Conservation (phyloP, 2,113 vertebrate genomes). For the Psephotus haematonotus region DNA sequence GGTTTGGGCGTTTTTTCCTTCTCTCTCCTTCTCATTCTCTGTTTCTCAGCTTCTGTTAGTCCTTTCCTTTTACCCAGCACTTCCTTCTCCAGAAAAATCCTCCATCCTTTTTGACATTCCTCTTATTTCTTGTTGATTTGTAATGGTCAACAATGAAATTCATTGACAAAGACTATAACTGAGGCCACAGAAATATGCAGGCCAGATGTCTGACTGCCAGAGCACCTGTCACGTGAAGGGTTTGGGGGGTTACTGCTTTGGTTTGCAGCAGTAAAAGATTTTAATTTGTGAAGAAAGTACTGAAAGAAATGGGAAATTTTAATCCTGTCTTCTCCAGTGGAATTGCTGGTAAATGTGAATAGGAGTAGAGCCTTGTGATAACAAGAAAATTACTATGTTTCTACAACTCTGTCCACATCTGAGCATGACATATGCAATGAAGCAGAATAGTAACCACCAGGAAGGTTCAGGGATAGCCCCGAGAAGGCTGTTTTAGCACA, state of each 20-base stretch:
- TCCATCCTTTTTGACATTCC: background rate
- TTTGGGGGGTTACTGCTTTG: background rate
- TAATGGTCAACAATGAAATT: background rate
- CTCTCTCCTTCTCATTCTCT: background rate
- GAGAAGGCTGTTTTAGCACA: background rate
- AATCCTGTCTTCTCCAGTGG: background rate
- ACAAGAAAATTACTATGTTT: background rate
- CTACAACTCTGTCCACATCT: background rate
- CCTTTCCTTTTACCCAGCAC: background rate
- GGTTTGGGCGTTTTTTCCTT: rapidly evolving
- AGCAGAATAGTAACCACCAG: background rate
- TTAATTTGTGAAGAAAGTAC: background rate
- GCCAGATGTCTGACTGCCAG: background rate
- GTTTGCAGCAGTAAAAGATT: background rate
- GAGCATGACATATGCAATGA: background rate
- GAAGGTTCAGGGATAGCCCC: background rate
- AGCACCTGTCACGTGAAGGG: background rate
- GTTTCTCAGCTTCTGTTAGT: background rate
- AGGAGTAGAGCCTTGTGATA: background rate
- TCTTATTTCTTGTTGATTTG: background rate
- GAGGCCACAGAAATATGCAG: background rate
- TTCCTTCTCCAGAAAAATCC: background rate
- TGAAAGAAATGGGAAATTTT: background rate
- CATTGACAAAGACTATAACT: background rate
- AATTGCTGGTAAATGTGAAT: background rate